Evolutionary conservation across 2,888 invertebrate species (phyloP).

Genomic region (Synergus itoensis): DNA sequence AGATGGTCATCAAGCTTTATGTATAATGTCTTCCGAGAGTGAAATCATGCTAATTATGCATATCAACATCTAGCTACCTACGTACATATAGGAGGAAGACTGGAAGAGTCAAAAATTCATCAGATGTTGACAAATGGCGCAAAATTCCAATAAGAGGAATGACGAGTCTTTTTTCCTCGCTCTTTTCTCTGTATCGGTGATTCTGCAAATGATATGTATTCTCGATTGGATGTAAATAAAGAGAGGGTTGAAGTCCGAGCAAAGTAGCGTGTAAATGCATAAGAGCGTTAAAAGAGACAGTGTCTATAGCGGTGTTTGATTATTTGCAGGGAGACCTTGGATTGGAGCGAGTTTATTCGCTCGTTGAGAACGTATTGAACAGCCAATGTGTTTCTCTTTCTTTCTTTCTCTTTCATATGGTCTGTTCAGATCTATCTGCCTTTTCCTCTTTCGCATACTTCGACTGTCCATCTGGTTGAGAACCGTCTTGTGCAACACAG

Average conservation of each 20-base stretch:
- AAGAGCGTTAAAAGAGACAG: conserved; percentile 46
- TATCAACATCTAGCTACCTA: conserved; percentile 22
- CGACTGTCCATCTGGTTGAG: conserved; percentile 69
- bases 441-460: conserved; percentile 51
- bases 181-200: conserved; percentile 17
- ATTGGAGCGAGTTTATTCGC: conserved; percentile 65
- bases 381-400: conserved; percentile 20
- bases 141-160: background rate
- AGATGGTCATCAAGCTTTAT: background rate
- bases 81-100: background rate
- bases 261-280: conserved; percentile 50
- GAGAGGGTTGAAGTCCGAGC: background rate
- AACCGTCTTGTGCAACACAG: conserved; percentile 70
- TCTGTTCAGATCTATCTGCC: conserved; percentile 35
- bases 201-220: conserved; percentile 33
- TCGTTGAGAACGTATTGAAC: conserved; percentile 50
- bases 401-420: conserved; percentile 33
- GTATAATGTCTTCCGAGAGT: background rate
- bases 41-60: conserved; percentile 20
- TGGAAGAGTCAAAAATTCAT: conserved; percentile 16
- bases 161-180: no score
- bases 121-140: background rate
- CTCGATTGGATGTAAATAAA: conserved; percentile 33
- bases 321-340: conserved; percentile 64
- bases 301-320: conserved; percentile 52